A percentile compares a stretch with the other conserved stretches of the same genome.
Conservation (phyloP, 1,140 invertebrate species). For the Leptinotarsa defecta region DNA sequence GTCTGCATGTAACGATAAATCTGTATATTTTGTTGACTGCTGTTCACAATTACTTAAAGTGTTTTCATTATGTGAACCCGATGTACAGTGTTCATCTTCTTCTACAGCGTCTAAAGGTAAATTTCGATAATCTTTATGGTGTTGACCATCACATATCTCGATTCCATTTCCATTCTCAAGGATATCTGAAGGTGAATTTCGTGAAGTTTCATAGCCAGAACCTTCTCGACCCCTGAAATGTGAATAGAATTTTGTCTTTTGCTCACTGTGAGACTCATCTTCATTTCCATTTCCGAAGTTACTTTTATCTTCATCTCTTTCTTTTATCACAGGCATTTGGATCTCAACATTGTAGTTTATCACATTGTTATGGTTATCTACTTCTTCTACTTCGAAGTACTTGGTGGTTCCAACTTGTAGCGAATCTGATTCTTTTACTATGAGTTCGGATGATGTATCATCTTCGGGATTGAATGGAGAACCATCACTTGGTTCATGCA, state of each 20-base stretch:
- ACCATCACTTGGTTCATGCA: not conserved
- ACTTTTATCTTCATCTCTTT: not conserved
- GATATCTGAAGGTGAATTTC: too few species aligned
- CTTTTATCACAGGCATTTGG: slow-evolving; percentile 7
- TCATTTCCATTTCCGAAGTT: not conserved
- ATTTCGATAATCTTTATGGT: not conserved
- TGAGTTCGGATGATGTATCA: not conserved
- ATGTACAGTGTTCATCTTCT: not conserved
- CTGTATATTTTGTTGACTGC: not conserved
- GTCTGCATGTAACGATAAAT: not conserved
- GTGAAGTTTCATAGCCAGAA: too few species aligned
- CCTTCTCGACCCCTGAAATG: too few species aligned
- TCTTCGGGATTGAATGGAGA: too few species aligned
- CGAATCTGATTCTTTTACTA: not conserved
- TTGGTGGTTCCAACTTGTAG: not conserved
- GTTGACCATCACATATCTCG: too few species aligned
- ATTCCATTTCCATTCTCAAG: too few species aligned
- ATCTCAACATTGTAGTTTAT: slow-evolving; percentile 10
- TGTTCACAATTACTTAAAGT: not conserved
- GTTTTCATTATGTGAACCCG: not conserved
- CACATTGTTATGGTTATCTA: not conserved
- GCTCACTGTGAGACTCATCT: too few species aligned
- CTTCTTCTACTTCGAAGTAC: not conserved
- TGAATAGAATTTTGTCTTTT: too few species aligned
- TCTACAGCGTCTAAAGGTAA: not conserved